Base-by-base conservation (phyloP, 2,797 vertebrate genomes). In the Tolypeutes matacus region DNA sequence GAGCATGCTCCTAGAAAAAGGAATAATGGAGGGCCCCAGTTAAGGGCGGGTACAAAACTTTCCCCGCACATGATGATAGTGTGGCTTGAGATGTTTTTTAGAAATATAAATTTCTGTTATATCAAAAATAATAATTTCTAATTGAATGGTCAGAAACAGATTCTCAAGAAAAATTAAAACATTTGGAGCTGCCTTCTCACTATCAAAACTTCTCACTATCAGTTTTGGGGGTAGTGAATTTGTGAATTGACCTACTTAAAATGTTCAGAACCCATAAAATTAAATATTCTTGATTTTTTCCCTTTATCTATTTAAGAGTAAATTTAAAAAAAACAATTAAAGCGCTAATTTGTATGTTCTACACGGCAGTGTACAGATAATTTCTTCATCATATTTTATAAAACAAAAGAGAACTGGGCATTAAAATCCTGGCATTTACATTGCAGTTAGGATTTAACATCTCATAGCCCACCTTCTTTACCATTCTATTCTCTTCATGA, bases 381-480 rank as follows among this genome's bases (percentile, higher is more conserved):
- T 80, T 96, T 85, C 29, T 70, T 64, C 23, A 39, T 17, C 70
- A 62, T 72, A 72, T 82, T 72, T 93, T 78, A 86, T 67, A 73
- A 95, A 89, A 75, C 27, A 89, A 34, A 85, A 20, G 51, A 91
- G n/a, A 86, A 72, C 18, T 39, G 2, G 15, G 7, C 17, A 60
- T 84, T 75, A 77, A 18, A 80, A 77, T 46, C 46, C 46, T 46
- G 46, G 46, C 46, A 69, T 73, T 60, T 53, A 93, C 1, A 93
- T 0, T 82, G 29, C 15, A 83, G 7, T 80, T 25, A 67, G 70
- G 14, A 76, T 65, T 77, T 69, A 77, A 62, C 64, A 70, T 51
- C 80, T 49, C 51, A 27, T 49, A 31, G 21, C 0, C 39, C 29
- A 60, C 36, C 34, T 65, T 94, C 86, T 7, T 29, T 4, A 78